Evolutionary conservation across 92 coral and sea anemone species (phyloP).

Genomic region (Paramuricea clavata): DNA sequence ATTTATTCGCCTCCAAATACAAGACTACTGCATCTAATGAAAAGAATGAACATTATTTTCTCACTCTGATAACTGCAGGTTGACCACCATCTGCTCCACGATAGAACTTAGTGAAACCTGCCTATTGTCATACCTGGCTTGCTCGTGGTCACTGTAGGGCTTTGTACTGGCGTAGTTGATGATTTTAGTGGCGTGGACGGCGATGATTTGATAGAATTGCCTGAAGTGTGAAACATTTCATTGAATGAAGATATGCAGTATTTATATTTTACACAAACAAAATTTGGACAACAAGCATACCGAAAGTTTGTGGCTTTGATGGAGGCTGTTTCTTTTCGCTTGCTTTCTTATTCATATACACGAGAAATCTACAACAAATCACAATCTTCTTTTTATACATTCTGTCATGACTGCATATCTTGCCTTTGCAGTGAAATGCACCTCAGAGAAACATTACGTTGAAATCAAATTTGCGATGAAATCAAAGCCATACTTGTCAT

Average conservation of each 20-base stretch:
- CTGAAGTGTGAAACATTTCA: neutral
- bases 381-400: neutral
- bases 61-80: no score
- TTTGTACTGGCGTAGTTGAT: neutral
- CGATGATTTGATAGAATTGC: slow-evolving; percentile 1
- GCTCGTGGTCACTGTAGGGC: neutral
- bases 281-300: neutral
- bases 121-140: slow-evolving; percentile 11
- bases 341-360: slow-evolving; percentile 64
- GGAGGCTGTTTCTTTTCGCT: slow-evolving; percentile 5
- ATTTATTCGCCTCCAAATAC: no score
- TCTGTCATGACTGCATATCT: no score
- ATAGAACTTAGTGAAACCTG: no score
- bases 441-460: neutral
- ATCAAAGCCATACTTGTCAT: slow-evolving; percentile 67
- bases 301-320: neutral
- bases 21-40: no score
- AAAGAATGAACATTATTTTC: no score
- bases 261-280: no score
- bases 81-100: neutral
- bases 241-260: neutral
- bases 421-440: no score
- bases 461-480: neutral
- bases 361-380: slow-evolving; percentile 70
- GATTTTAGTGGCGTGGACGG: slow-evolving; percentile 7